These are phyloP conservation scores for Lepetodrilus schrolli DNA, from an alignment of 2,888 invertebrate species.

Conservation along the genomic window DNA sequence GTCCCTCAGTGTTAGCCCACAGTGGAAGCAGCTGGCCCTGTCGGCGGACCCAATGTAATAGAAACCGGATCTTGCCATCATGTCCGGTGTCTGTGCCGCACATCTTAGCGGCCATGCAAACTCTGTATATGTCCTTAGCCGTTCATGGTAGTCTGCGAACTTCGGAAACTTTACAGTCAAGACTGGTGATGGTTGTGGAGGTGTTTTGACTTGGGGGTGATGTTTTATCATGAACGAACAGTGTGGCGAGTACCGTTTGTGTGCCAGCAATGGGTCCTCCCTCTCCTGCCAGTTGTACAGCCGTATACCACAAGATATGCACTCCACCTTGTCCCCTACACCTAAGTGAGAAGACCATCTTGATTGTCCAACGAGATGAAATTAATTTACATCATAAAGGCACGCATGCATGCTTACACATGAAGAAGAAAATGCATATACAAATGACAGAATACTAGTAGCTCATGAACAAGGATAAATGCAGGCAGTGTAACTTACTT, in stretches of 20 bases:
- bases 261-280: neutral
- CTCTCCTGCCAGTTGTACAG: slow-evolving; percentile 15
- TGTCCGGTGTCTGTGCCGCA: slow-evolving; percentile 4
- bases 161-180: neutral
- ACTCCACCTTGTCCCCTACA: slow-evolving; percentile 4
- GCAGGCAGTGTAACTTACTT: too few species aligned
- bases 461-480: neutral
- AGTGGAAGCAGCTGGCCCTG: neutral
- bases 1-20: neutral
- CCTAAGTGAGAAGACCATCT: neutral
- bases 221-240: neutral
- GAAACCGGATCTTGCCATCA: slow-evolving; percentile 13
- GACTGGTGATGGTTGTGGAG: neutral
- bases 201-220: neutral
- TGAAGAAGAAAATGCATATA: too few species aligned
- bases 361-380: neutral
- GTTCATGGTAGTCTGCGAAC: neutral
- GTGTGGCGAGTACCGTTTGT: neutral
- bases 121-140: neutral
- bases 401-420: too few species aligned
- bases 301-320: neutral
- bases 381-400: too few species aligned
- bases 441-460: neutral
- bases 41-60: slow-evolving; percentile 12
- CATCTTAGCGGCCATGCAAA: neutral